Conservation (phyloP, 2,888 invertebrate genomes). For the Rutpela maculata region DNA sequence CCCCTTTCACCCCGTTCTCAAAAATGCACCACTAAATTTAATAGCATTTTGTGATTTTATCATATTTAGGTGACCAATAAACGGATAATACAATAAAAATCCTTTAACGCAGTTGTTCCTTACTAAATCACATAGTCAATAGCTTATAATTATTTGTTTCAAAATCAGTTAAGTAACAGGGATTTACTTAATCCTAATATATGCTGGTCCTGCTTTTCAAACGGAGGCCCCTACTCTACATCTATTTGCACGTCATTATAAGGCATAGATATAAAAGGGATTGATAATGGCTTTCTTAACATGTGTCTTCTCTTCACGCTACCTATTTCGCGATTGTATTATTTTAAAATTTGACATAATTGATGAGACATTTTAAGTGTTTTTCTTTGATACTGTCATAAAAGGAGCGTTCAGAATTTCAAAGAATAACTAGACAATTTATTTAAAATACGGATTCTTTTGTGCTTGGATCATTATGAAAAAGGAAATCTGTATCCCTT, state of each 20-base stretch:
- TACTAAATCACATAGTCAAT: too few species aligned
- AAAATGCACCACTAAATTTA: too few species aligned
- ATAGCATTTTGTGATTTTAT: too few species aligned
- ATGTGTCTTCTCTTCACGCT: constrained; percentile 41
- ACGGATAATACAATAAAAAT: too few species aligned
- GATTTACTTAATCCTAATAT: not conserved
- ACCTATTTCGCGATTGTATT: constrained; percentile 45
- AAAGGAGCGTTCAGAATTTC: constrained; percentile 35
- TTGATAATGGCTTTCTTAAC: constrained; percentile 52
- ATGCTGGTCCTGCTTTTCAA: constrained; percentile 17
- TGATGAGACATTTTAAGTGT: constrained; percentile 52
- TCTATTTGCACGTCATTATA: constrained; percentile 59
- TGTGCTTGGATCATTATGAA: not conserved
- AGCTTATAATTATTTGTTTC: too few species aligned
- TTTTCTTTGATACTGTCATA: constrained; percentile 50
- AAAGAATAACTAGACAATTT: constrained; percentile 26
- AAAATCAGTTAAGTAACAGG: too few species aligned
- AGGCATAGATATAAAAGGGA: constrained; percentile 53
- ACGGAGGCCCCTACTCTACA: constrained; percentile 24
- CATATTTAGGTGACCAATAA: too few species aligned
- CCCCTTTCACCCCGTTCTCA: too few species aligned
- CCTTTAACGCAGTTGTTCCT: too few species aligned
- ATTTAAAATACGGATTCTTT: constrained; percentile 29
- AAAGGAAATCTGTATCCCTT: constrained; percentile 9
- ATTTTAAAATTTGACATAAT: constrained; percentile 52